Evolutionary conservation across 2,113 vertebrate genomes (phyloP).

Genomic region (Syngnathus floridae): DNA sequence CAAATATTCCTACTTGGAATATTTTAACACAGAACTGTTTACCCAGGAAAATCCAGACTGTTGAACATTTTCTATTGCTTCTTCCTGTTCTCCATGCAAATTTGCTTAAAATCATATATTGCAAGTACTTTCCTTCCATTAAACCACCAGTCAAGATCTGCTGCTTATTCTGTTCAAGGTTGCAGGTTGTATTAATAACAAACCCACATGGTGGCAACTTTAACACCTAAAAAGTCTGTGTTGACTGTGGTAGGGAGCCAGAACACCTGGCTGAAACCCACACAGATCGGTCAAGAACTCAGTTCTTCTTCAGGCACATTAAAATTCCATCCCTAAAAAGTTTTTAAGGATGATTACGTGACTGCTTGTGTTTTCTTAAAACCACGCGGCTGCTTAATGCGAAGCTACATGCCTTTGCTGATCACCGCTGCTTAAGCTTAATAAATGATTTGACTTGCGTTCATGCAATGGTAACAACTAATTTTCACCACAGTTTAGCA

Average conservation of each 20-base stretch:
- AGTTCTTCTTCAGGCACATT: slow-evolving; percentile 50
- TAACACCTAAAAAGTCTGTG: not conserved
- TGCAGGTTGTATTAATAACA: not conserved
- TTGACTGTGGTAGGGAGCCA: not conserved
- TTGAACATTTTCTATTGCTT: not conserved
- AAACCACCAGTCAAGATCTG: not conserved
- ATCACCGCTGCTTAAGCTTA: slow-evolving; percentile 44
- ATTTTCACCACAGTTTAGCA: slow-evolving; percentile 43
- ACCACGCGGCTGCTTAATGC: slow-evolving; percentile 60
- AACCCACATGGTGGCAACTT: not conserved
- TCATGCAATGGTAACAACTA: slow-evolving; percentile 29
- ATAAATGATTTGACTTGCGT: slow-evolving; percentile 37
- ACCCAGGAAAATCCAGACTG: slow-evolving; percentile 20
- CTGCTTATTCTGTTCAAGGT: not conserved
- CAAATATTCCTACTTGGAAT: slow-evolving; percentile 16
- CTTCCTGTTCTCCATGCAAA: slow-evolving; percentile 5
- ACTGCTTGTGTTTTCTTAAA: slow-evolving; percentile 64
- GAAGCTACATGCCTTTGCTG: slow-evolving; percentile 25
- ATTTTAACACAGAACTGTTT: slow-evolving; percentile 19
- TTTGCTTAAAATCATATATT: slow-evolving; percentile 1
- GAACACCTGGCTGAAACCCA: not conserved
- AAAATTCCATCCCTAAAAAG: slow-evolving; percentile 47
- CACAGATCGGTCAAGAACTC: slow-evolving; percentile 2
- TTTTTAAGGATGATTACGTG: slow-evolving; percentile 56
- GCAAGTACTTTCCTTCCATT: not conserved